These are phyloP conservation scores for Xenentodon cancila DNA, from an alignment of 2,797 vertebrate species.

Conservation along the genomic window DNA sequence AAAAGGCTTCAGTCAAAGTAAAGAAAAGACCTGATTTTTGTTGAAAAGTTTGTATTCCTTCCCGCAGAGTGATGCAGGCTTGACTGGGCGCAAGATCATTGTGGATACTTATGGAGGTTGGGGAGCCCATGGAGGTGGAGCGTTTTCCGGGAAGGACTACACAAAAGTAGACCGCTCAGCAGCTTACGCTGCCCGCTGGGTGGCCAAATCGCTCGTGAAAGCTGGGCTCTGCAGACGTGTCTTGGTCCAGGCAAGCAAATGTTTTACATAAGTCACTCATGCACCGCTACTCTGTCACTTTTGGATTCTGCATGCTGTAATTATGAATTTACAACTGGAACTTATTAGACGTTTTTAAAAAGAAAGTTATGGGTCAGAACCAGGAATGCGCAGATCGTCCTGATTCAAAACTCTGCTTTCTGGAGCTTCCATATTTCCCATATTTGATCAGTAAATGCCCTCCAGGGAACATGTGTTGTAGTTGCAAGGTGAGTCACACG, in stretches of 20 bases:
- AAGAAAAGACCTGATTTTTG: neutral
- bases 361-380: too few relatives aligned
- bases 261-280: neutral
- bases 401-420: too few relatives aligned
- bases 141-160: conserved; percentile 98
- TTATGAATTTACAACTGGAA: too few relatives aligned
- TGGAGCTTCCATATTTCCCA: too few relatives aligned
- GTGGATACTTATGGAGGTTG: conserved; percentile 96
- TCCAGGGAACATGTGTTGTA: too few relatives aligned
- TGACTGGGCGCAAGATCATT: conserved; percentile 97
- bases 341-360: too few relatives aligned
- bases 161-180: conserved; percentile 97
- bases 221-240: conserved; percentile 92
- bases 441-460: too few relatives aligned
- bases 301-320: too few relatives aligned
- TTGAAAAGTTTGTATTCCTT: neutral
- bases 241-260: conserved; percentile 88
- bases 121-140: conserved; percentile 95
- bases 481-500: too few relatives aligned
- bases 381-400: too few relatives aligned
- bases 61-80: conserved; percentile 91
- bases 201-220: conserved; percentile 95
- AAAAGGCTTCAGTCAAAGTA: too few relatives aligned
- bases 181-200: conserved; percentile 95
- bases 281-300: too few relatives aligned